phyloP scores from a whole-genome alignment of 1,140 invertebrate species.

The Diplogasteroides magnus region DNA sequence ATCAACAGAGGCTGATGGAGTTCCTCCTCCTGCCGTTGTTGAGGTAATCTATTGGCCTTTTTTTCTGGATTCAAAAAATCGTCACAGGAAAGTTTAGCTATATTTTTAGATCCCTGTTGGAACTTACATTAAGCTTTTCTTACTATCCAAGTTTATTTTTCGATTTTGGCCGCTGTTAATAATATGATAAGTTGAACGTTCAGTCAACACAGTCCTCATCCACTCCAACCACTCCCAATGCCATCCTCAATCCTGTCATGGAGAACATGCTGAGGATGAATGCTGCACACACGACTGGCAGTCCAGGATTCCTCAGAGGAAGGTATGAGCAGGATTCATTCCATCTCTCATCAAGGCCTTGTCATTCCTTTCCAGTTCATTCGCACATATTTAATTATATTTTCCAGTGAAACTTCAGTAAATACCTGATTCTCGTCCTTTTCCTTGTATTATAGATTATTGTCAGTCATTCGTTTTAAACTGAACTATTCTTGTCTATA shows the following conservation, averaged over 20 bases:
- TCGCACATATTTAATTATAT: too few relatives aligned
- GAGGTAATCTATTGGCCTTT: too few relatives aligned
- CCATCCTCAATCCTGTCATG: constrained; percentile 1
- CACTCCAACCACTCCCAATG: not conserved
- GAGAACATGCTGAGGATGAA: constrained; percentile 24
- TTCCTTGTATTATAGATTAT: too few relatives aligned
- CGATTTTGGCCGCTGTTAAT: not conserved
- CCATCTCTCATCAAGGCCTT: too few relatives aligned
- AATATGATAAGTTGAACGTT: not conserved
- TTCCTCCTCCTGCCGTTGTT: too few relatives aligned
- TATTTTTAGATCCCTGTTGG: constrained; percentile 8
- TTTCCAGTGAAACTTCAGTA: too few relatives aligned
- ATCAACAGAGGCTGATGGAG: not conserved
- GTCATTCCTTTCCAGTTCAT: too few relatives aligned
- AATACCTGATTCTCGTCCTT: too few relatives aligned
- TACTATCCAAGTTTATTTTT: not conserved
- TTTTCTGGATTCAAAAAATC: too few relatives aligned
- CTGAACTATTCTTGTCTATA: too few relatives aligned
- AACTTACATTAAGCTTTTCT: not conserved
- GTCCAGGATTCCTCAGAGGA: constrained; percentile 46
- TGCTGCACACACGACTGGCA: constrained; percentile 26
- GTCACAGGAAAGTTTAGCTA: constrained; percentile 3
- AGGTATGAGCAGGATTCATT: too few relatives aligned
- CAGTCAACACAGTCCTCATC: not conserved
- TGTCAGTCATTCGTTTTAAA: too few relatives aligned